These are phyloP conservation scores for Iselma pallidipennis DNA, from an alignment of 2,888 invertebrate species.

Conservation along the genomic window DNA sequence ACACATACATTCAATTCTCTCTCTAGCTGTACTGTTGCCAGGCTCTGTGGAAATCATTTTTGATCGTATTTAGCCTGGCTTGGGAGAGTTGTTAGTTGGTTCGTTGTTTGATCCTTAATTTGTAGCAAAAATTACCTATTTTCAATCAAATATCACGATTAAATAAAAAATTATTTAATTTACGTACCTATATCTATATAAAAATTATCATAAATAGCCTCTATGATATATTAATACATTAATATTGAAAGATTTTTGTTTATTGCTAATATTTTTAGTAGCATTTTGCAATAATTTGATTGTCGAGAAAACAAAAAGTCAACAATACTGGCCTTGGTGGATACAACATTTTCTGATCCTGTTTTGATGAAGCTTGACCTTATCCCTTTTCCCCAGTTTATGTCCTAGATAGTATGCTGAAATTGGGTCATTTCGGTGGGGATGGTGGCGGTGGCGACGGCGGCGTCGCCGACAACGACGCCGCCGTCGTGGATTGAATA, in stretches of 20 bases:
- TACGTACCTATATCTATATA: no score
- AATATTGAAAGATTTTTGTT: no score
- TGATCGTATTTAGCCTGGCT: conserved; percentile 36
- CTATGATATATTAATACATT: no score
- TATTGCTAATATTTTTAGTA: no score
- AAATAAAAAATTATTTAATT: background rate
- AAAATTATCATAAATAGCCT: no score
- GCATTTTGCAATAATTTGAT: no score
- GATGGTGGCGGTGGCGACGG: conserved; percentile 16
- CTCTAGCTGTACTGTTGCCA: conserved; percentile 49
- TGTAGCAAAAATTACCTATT: background rate
- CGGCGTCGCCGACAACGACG: conserved; percentile 9
- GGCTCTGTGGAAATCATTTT: conserved; percentile 51
- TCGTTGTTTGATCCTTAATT: background rate
- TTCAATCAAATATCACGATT: no score
- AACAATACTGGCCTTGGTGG: conserved; percentile 12
- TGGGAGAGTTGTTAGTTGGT: conserved; percentile 9
- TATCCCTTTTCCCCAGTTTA: conserved; percentile 27
- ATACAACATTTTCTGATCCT: conserved; percentile 14
- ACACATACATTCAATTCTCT: conserved; percentile 4
- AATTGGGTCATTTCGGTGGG: conserved; percentile 24
- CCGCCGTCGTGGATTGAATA: conserved; percentile 9
- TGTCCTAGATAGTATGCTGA: conserved; percentile 21
- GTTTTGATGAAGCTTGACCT: conserved; percentile 31
- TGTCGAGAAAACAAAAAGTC: background rate